Base-by-base conservation (phyloP, 2,797 vertebrate species). In the Neosilurus hyrtlii region DNA sequence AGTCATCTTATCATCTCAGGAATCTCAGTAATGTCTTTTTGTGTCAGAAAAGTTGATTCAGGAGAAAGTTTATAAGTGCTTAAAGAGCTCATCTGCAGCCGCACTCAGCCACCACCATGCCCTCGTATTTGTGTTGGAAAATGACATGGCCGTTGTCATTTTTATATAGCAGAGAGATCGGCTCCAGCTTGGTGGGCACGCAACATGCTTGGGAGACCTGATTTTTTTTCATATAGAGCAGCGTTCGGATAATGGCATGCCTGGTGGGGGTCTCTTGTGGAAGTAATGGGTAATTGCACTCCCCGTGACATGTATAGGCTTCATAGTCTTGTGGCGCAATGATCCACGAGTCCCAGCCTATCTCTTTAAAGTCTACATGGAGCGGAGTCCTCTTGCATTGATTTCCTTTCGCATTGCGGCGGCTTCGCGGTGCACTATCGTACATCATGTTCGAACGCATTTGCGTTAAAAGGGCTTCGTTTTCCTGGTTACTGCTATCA, bases 361-460 rank as follows among this genome's bases (percentile, higher is more conserved):
- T 99, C 86, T 98, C 97, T 91, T 97, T 99, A 92, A 99, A 99
- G 89, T 99, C 95, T 26, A 99, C 96, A 85, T 94, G 96, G 80
- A 99, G 96, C 0, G 96, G 94, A 0, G 94, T 95, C 91, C 94
- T 96, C 89, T 94, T 98, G 92, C 97, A 98, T 62, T 94, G 92
- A 88, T 96, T 95, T 14, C 92, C 95, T 75, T 96, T 96, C 35
- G 95, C 96, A 0, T 95, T 95, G 91, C 97, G 96, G 63, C 97
- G 94, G 89, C 96, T 95, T 68, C 97, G 94, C 37, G 96, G 92
- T 0, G 94, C 95, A 0, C 94, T 93, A 86, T 97, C 94, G 0
- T 96, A 96, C 86, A 96, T 96, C 81, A 96, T 92, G 88, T 96
- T 96, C 30, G 96, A 96, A 82, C 92, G 94, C 88, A 94, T 95